Conservation (phyloP, 2,797 vertebrate species). For the Nyctalus aviator region DNA sequence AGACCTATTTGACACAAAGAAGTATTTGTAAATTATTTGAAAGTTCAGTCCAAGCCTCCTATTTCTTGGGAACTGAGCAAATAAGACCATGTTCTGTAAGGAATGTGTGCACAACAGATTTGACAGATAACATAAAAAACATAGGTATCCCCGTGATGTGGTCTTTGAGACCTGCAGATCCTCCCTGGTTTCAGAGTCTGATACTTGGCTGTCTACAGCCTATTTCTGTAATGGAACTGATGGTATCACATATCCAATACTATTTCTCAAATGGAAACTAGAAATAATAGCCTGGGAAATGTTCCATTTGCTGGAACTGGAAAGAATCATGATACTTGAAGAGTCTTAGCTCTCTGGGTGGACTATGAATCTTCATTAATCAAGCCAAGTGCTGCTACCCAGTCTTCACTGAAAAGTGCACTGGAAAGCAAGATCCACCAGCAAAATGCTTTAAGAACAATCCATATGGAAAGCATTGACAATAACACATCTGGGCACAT, state of each 20-base stretch:
- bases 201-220: background rate
- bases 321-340: conserved; percentile 8
- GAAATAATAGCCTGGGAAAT: conserved; percentile 34
- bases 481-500: conserved; percentile 44
- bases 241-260: background rate
- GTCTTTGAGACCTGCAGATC: background rate
- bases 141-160: background rate
- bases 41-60: conserved; percentile 2
- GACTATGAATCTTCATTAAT: conserved; percentile 41
- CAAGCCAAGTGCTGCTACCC: conserved; percentile 20
- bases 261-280: conserved; percentile 44
- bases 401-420: background rate
- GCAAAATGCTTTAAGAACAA: conserved; percentile 46
- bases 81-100: background rate
- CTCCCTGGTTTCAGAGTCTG: conserved; percentile 32
- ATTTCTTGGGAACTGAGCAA: background rate
- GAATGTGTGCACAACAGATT: background rate
- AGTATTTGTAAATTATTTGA: background rate
- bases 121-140: background rate
- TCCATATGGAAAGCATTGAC: conserved; percentile 61
- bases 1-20: conserved; percentile 24
- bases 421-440: background rate
- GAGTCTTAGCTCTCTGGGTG: background rate
- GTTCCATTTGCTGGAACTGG: background rate
- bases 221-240: conserved; percentile 2